Percentiles rank a stretch among this genome's conserved stretches.
phyloP scores from a whole-genome alignment of 2,888 invertebrate species.

The Encarsia formosa region DNA sequence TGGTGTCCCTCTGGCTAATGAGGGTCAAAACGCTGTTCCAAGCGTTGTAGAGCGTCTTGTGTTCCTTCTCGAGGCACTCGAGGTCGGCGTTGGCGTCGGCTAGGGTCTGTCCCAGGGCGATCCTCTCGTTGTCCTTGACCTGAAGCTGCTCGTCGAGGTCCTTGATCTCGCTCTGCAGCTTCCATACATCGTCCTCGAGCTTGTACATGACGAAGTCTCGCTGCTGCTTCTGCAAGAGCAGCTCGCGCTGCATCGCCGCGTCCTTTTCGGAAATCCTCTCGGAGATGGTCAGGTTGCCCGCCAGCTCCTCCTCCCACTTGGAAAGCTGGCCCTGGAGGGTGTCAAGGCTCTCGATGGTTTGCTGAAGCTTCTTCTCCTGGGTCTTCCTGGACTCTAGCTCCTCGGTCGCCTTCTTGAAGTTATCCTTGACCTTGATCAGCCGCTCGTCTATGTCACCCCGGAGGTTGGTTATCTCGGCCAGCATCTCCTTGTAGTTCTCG shows the following conservation, averaged over 20 bases:
- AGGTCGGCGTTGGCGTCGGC: conserved; percentile 70
- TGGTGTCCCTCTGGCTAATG: conserved; percentile 66
- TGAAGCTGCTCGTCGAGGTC: conserved; percentile 63
- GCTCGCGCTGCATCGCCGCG: conserved; percentile 39
- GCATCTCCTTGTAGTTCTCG: conserved; percentile 56
- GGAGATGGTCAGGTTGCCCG: conserved; percentile 60
- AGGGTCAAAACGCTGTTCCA: conserved; percentile 74
- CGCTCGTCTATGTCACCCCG: conserved; percentile 55
- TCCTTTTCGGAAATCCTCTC: conserved; percentile 64
- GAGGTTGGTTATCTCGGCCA: conserved; percentile 54
- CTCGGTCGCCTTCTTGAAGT: conserved; percentile 52
- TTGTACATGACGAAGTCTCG: conserved; percentile 66
- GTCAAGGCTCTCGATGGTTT: conserved; percentile 58
- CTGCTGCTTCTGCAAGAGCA: conserved; percentile 48
- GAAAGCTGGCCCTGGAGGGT: conserved; percentile 58
- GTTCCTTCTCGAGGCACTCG: conserved; percentile 67
- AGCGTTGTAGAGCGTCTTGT: conserved; percentile 64
- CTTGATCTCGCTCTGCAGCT: conserved; percentile 63
- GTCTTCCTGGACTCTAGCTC: conserved; percentile 50
- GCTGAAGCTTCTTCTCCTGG: conserved; percentile 33
- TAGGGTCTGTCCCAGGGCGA: conserved; percentile 57
- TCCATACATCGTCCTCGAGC: conserved; percentile 67
- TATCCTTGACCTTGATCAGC: conserved; percentile 52
- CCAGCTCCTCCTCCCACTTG: conserved; percentile 62
- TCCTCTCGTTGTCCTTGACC: conserved; percentile 63